phyloP scores from a whole-genome alignment of 92 coral and sea anemone genomes.

The Siderastrea radians region DNA sequence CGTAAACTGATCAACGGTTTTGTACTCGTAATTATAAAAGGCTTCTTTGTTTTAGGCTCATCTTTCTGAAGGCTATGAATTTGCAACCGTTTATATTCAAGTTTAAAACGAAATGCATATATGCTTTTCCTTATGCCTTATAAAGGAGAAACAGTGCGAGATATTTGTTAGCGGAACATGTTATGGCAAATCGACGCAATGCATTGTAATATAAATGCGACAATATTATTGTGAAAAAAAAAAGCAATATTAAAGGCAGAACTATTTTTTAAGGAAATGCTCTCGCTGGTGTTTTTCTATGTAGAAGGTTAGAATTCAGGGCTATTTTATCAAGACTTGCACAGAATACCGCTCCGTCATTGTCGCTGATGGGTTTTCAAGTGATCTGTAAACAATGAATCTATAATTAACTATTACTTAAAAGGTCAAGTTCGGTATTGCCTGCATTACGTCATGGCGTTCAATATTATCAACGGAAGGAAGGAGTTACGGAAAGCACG shows the following conservation, averaged over 20 bases:
- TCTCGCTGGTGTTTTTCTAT: background rate
- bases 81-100: background rate
- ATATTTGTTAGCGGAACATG: slow-evolving; percentile 16
- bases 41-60: background rate
- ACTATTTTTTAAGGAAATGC: slow-evolving; percentile 1
- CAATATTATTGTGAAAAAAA: slow-evolving; percentile 1
- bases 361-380: background rate
- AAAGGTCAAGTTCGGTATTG: slow-evolving; percentile 43
- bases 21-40: background rate
- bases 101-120: background rate
- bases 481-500: background rate
- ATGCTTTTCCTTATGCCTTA: background rate
- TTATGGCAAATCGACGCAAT: slow-evolving; percentile 9
- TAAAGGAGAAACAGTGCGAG: background rate
- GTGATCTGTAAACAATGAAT: slow-evolving; percentile 18
- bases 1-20: background rate
- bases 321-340: background rate
- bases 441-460: slow-evolving; percentile 31
- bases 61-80: background rate
- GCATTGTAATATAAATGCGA: no score
- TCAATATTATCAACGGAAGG: background rate
- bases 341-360: background rate
- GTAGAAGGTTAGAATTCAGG: background rate
- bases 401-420: background rate
- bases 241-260: background rate